phyloP scores from a whole-genome alignment of 1,140 invertebrate species.

The Drosophila tani region DNA sequence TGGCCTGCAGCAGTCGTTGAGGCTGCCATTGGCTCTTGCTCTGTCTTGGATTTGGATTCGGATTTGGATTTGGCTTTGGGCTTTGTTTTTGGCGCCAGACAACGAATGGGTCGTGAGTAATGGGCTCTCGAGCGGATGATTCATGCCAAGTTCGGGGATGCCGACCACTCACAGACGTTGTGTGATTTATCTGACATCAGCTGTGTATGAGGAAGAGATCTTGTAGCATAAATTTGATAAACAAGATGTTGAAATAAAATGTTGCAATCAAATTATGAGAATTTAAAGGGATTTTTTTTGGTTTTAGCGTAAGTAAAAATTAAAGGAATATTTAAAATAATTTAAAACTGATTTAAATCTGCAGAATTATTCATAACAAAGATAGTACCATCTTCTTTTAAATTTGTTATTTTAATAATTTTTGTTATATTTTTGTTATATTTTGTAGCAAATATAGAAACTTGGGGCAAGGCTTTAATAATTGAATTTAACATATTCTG shows the following conservation, averaged over 20 bases:
- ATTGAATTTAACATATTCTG: too few relatives aligned
- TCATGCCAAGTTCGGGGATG: conserved; percentile 59
- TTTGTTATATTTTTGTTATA: too few relatives aligned
- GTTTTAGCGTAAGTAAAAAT: not conserved
- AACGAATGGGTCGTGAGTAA: conserved; percentile 47
- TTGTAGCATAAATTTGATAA: conserved; percentile 7
- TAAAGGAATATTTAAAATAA: not conserved
- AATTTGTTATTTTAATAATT: too few relatives aligned
- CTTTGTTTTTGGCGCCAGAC: conserved; percentile 46
- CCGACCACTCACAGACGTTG: conserved; percentile 39
- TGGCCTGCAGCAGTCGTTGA: conserved; percentile 26
- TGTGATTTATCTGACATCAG: conserved; percentile 30
- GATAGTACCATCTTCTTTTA: not conserved
- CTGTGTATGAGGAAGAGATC: conserved; percentile 1
- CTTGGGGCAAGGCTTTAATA: too few relatives aligned
- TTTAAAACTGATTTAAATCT: too few relatives aligned
- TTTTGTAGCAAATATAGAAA: too few relatives aligned
- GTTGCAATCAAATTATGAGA: not conserved
- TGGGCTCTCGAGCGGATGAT: conserved; percentile 35
- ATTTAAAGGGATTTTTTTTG: not conserved
- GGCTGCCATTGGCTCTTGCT: conserved; percentile 16
- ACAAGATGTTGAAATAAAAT: not conserved
- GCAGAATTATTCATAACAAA: not conserved
- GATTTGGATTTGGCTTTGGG: conserved; percentile 18
- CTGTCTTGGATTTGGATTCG: conserved; percentile 9